Conservation (phyloP, 2,888 invertebrate species). For the Adineta ricciae region DNA sequence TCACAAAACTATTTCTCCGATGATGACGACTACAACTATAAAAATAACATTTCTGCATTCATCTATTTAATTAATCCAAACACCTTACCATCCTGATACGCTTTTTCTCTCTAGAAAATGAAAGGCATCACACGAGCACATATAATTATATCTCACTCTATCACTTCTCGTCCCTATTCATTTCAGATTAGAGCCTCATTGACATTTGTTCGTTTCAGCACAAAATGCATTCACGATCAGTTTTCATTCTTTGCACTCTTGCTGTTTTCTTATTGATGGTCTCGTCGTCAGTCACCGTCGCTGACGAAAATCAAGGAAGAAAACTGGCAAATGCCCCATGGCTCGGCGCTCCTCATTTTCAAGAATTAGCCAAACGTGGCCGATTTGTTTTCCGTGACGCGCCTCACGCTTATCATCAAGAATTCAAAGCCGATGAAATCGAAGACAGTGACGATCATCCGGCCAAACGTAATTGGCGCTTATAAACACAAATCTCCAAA, state of each 20-base stretch:
- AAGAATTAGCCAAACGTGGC: no score
- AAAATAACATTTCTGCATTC: no score
- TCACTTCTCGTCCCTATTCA: not conserved
- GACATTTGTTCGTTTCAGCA: not conserved
- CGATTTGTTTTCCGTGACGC: no score
- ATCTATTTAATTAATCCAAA: no score
- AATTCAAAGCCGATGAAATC: no score
- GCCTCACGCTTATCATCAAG: no score
- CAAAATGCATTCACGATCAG: not conserved
- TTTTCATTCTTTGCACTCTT: not conserved
- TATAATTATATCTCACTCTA: not conserved
- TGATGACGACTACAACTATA: no score
- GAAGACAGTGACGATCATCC: no score
- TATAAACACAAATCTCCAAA: no score
- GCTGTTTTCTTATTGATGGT: not conserved
- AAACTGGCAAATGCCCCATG: not conserved
- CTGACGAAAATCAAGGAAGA: not conserved
- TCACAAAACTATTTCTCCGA: no score
- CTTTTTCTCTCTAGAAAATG: not conserved
- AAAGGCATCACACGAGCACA: not conserved
- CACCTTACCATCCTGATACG: not conserved
- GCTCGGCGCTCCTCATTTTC: not conserved
- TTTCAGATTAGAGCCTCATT: not conserved
- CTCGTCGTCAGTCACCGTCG: not conserved
- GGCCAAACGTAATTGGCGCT: no score